phyloP scores from a whole-genome alignment of 2,888 invertebrate genomes.

The Aproaerema taeniolella region DNA sequence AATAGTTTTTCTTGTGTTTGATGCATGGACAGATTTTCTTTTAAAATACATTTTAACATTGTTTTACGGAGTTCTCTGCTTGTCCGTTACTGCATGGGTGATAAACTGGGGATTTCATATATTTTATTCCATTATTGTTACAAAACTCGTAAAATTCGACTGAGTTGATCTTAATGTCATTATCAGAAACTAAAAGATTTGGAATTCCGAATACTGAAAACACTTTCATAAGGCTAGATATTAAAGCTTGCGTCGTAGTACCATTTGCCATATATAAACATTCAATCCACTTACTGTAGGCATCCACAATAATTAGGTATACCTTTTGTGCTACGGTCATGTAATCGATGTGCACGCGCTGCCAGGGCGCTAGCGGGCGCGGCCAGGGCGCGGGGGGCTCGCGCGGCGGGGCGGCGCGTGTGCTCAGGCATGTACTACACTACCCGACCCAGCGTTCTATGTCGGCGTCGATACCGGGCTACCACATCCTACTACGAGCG shows the following conservation, averaged over 20 bases:
- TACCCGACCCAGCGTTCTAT: conserved; percentile 1
- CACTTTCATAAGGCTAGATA: not conserved
- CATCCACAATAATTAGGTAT: conserved; percentile 18
- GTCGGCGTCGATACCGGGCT: not conserved
- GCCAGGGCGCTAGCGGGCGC: conserved; percentile 4
- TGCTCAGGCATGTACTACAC: conserved; percentile 12
- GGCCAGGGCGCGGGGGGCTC: conserved; percentile 15
- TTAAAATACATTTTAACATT: conserved; percentile 10
- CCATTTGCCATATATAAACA: not conserved
- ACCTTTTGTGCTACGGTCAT: conserved; percentile 17
- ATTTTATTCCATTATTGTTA: conserved; percentile 21
- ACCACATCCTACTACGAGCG: conserved; percentile 2
- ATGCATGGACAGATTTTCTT: conserved; percentile 14
- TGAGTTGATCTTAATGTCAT: conserved; percentile 23
- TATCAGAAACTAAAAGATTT: conserved; percentile 24
- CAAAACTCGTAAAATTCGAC: conserved; percentile 23
- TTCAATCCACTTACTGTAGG: conserved; percentile 3
- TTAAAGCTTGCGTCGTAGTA: not conserved
- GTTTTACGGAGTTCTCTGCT: conserved; percentile 17
- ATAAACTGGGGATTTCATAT: conserved; percentile 23
- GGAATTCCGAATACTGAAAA: conserved; percentile 1
- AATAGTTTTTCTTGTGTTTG: not conserved
- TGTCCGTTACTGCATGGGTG: conserved; percentile 20
- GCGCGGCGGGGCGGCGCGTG: conserved; percentile 12
- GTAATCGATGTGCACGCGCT: conserved; percentile 19